A percentile compares a stretch with the other conserved stretches of the same genome.
phyloP scores from a whole-genome alignment of 2,113 vertebrate genomes.

The Oceanodroma tethys region DNA sequence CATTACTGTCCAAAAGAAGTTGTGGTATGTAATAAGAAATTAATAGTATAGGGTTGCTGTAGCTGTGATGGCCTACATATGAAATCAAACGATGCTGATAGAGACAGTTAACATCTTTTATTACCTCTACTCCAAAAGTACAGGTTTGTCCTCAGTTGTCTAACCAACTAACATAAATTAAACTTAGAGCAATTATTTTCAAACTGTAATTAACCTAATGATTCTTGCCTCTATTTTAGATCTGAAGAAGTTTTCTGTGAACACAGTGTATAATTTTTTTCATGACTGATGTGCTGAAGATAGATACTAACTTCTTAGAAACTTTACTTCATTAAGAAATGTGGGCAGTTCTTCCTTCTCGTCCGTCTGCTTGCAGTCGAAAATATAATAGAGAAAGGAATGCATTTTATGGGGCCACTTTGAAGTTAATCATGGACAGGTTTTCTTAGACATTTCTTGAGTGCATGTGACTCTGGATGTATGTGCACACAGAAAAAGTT shows the following conservation, averaged over 20 bases:
- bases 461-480: background rate
- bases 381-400: background rate
- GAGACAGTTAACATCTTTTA: background rate
- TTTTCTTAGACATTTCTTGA: background rate
- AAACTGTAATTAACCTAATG: background rate
- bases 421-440: background rate
- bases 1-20: background rate
- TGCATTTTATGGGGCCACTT: background rate
- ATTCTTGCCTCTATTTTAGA: background rate
- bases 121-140: background rate
- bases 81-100: background rate
- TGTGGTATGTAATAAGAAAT: background rate
- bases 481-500: background rate
- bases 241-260: background rate
- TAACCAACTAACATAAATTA: background rate
- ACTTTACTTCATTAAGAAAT: background rate
- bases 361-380: background rate
- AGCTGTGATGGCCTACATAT: background rate
- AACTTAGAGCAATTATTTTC: background rate
- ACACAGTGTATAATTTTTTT: background rate
- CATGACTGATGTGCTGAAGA: background rate
- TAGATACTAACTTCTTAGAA: background rate
- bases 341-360: background rate
- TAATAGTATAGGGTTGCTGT: background rate
- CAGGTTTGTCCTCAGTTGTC: background rate